Evolutionary conservation across 2,113 vertebrate species (phyloP), one percentile per base, ranked within the genome.

Genomic region (Fregata magnificens): DNA sequence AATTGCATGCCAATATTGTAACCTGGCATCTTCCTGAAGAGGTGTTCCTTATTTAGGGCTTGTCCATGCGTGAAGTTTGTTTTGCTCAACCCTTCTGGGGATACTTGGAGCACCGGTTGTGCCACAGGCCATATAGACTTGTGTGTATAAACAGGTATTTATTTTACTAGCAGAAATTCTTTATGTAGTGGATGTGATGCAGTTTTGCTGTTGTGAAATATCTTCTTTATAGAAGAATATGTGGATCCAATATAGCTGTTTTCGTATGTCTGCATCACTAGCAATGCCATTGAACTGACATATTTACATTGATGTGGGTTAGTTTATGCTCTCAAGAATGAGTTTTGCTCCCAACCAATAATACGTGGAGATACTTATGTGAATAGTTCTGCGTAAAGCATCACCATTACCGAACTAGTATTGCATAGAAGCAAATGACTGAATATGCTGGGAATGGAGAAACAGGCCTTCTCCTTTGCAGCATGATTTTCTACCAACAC

Each of bases 181-280:
- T 82, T 76, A 31, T 0, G 0, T 12, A 31, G 49, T 28, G 26
- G 21, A n/a, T 77, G 28, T 70, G 62, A 52, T 34, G 15, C 5
- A n/a, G 44, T 58, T 90, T 66, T 55, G 25, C 28, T 45, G 8
- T 71, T 63, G 25, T 49, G 56, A 34, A 24, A 1, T 36, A 29
- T 5, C n/a, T 40, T 71, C 38, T 53, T 72, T 42, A 7, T 4
- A 67, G 74, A 24, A 71, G 26, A 70, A 34, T 2, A 4, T 0
- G 3, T 49, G 12, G 24, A 79, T 17, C 6, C 18, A 52, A 2
- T 49, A 11, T 12, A 40, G 50, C 55, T 90, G 6, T 2, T 66
- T 65, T 52, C 0, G 0, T 32, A 5, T 28, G 55, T 22, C 55
- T 83, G 22, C 14, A 24, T 7, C 32, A 18, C 38, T 11, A 31